Evolutionary conservation across 2,113 vertebrate species (phyloP), one percentile per base, ranked within the genome.

Genomic region (Mystacornis crossleyi): DNA sequence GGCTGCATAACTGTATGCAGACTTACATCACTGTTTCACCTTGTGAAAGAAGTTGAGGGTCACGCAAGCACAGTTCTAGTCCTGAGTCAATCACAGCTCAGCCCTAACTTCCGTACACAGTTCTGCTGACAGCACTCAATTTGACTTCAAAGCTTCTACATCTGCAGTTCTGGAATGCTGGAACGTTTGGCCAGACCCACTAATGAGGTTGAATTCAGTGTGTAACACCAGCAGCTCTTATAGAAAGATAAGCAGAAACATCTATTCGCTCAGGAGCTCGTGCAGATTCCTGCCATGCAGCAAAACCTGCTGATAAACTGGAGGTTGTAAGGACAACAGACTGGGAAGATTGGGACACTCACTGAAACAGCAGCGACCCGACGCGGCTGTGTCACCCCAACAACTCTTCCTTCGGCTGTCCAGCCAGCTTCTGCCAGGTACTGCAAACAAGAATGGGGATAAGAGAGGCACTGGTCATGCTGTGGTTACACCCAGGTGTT

Each of bases 391-490:
- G 99, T 99, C 95, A 99, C 98, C 33, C 99, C 99, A 14, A 99
- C 99, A 50, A 99, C 99, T 97, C 99, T 99, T 66, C 99, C 99
- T 91, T 99, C 99, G 0, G 99, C 98, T 8, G 99, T 99, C 99
- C 99, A 99, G 91, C 99, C 99, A 70, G 99, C 99, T 97, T 99
- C 99, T 95, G 99, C 98, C 55, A 99, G 98, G 97, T 99, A 99
- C 99, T 99, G 71, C 40, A 92, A 87, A 65, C 14, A 82, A 65
- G 25, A 69, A 1, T 0, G 23, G 40, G 75, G 23, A 14, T 1
- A n/a, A 43, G 33, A 72, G 67, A 87, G 33, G 1, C 60, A 57
- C 8, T 21, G 45, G 20, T 47, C 24, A 21, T 1, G 3, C 19
- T 58, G 48, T 8, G 31, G 24, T 25, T 54, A 31, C n/a, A 81